These are phyloP conservation scores for Abramis brama DNA, from an alignment of 2,113 vertebrate species.

Conservation along the genomic window DNA sequence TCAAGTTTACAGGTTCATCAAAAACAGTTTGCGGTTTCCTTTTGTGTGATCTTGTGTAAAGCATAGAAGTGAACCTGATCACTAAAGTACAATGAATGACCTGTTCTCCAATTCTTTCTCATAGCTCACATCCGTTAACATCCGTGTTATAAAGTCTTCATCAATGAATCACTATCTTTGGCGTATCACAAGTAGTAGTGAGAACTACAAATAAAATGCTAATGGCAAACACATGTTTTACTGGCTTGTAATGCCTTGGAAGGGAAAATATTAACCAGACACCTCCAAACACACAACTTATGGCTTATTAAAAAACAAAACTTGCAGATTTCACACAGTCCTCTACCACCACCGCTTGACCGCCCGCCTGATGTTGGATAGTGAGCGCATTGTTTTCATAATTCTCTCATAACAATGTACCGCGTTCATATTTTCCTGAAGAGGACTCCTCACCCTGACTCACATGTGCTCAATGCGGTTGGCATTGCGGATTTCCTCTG, in stretches of 20 bases:
- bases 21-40: conserved; percentile 43
- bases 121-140: neutral
- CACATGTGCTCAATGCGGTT: neutral
- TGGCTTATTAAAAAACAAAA: conserved; percentile 14
- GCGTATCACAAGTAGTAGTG: neutral
- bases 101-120: neutral
- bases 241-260: neutral
- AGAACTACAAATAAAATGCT: neutral
- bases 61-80: neutral
- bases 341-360: neutral
- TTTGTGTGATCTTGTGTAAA: neutral
- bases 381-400: conserved; percentile 33
- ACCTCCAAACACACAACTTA: neutral
- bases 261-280: neutral
- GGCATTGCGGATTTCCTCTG: conserved; percentile 13
- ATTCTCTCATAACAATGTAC: conserved; percentile 37
- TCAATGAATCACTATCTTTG: neutral
- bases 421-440: conserved; percentile 45
- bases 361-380: conserved; percentile 9
- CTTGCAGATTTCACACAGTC: neutral
- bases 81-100: neutral
- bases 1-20: conserved; percentile 33
- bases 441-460: conserved; percentile 11
- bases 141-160: neutral
- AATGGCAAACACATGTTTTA: neutral